Conservation (phyloP, 1,140 invertebrate species). For the Harlomillsia oculata region DNA sequence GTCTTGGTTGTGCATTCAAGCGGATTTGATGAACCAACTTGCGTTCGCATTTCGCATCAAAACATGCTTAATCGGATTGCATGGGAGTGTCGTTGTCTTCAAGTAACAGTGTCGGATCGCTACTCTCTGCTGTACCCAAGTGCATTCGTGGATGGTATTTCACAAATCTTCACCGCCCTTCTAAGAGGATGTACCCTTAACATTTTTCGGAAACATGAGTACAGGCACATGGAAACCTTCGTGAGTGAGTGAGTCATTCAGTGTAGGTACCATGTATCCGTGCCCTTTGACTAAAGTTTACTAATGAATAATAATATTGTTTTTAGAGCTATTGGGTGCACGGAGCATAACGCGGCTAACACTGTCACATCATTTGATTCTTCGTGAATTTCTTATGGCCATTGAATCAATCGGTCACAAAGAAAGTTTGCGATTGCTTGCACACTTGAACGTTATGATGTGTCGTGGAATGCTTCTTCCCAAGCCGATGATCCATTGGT, state of each 20-base stretch:
- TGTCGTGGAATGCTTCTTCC: too few species aligned
- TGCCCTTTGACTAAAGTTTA: neutral
- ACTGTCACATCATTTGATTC: neutral
- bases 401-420: neutral
- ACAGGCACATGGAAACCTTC: slow-evolving; percentile 1
- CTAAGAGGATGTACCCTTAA: slow-evolving; percentile 13
- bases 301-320: neutral
- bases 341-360: neutral
- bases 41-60: slow-evolving; percentile 66
- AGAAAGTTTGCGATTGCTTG: neutral
- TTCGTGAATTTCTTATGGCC: neutral
- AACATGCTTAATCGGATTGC: slow-evolving; percentile 63
- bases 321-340: neutral
- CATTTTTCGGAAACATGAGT: neutral
- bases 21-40: neutral
- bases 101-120: slow-evolving; percentile 36
- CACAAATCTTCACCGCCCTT: slow-evolving; percentile 15
- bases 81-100: slow-evolving; percentile 71
- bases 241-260: too few species aligned
- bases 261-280: too few species aligned
- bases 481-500: too few species aligned
- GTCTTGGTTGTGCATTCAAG: neutral
- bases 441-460: neutral
- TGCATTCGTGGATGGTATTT: neutral
- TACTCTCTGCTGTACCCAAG: slow-evolving; percentile 3